phyloP scores from a whole-genome alignment of 1,140 invertebrate genomes.

The Drosophila repleta region DNA sequence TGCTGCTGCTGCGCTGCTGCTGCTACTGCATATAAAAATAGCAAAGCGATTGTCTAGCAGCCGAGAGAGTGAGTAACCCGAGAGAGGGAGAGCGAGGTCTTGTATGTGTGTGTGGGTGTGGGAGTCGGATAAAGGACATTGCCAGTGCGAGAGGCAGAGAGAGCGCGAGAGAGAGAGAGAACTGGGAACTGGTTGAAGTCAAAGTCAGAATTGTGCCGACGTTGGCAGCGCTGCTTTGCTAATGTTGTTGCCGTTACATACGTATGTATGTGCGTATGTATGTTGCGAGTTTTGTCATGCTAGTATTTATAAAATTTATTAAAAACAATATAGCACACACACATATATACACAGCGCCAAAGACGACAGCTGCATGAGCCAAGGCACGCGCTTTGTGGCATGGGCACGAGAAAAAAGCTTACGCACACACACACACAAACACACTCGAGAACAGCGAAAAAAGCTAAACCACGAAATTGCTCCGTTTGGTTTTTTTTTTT shows the following conservation, averaged over 20 bases:
- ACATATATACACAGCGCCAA: slow-evolving; percentile 12
- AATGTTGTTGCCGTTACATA: slow-evolving; percentile 25
- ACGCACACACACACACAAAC: slow-evolving; percentile 18
- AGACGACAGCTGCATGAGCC: slow-evolving; percentile 41
- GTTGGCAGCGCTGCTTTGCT: slow-evolving; percentile 15
- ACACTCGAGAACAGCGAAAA: slow-evolving; percentile 25
- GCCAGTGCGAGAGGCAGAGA: slow-evolving; percentile 2
- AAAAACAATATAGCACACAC: slow-evolving; percentile 47
- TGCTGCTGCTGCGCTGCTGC: slow-evolving; percentile 9
- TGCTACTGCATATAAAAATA: slow-evolving; percentile 64
- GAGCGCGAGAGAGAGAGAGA: neutral
- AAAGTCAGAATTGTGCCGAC: slow-evolving; percentile 10
- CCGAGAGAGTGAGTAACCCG: neutral
- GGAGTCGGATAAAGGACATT: slow-evolving; percentile 40
- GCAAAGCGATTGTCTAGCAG: slow-evolving; percentile 38
- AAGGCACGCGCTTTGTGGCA: slow-evolving; percentile 53
- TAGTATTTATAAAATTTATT: slow-evolving; percentile 32
- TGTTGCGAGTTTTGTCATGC: slow-evolving; percentile 11
- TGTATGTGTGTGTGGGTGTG: slow-evolving; percentile 20
- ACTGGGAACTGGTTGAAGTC: slow-evolving; percentile 12
- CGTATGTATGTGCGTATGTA: slow-evolving; percentile 3
- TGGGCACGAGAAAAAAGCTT: slow-evolving; percentile 38
- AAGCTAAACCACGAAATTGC: slow-evolving; percentile 38
- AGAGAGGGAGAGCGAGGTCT: slow-evolving; percentile 9
- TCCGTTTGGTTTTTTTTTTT: slow-evolving; percentile 14